A percentile compares a stretch with the other conserved stretches of the same genome.
Conservation (phyloP, 2,888 invertebrate genomes). For the Spodoptera picta region DNA sequence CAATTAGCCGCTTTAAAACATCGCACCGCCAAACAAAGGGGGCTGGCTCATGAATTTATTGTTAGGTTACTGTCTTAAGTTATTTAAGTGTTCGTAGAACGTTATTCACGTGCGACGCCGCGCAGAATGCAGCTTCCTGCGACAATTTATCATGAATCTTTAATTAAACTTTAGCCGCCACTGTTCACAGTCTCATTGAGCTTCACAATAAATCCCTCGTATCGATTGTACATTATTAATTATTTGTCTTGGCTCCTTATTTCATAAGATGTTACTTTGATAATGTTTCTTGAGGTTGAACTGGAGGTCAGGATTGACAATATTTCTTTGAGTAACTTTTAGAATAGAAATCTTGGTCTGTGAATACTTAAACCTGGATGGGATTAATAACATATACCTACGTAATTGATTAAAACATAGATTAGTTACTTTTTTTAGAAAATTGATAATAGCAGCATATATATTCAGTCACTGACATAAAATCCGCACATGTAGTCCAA, state of each 20-base stretch:
- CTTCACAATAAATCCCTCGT: slow-evolving; percentile 68
- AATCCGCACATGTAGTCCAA: too few relatives aligned
- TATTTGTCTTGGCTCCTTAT: slow-evolving; percentile 41
- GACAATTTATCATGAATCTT: slow-evolving; percentile 89
- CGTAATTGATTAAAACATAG: too few relatives aligned
- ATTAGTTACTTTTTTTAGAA: too few relatives aligned
- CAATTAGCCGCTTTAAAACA: slow-evolving; percentile 82
- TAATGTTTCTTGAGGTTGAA: slow-evolving; percentile 6
- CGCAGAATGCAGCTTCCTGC: slow-evolving; percentile 85
- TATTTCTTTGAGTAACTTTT: neutral
- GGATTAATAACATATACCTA: too few relatives aligned
- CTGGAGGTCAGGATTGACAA: neutral
- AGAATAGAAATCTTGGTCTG: neutral
- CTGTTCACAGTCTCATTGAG: slow-evolving; percentile 80
- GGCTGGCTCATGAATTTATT: slow-evolving; percentile 84
- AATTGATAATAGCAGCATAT: too few relatives aligned
- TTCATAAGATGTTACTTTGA: slow-evolving; percentile 21
- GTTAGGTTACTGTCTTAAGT: slow-evolving; percentile 84
- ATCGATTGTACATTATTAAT: slow-evolving; percentile 58
- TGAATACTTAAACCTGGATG: too few relatives aligned
- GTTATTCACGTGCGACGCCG: slow-evolving; percentile 84
- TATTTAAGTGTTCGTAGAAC: slow-evolving; percentile 83
- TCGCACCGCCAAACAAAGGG: slow-evolving; percentile 79
- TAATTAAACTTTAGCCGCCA: slow-evolving; percentile 87
- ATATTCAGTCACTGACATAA: too few relatives aligned